Percentiles rank a stretch among this genome's conserved stretches.
Evolutionary conservation across 1,140 invertebrate species (phyloP).

Genomic region (Drosophila punjabiensis): DNA sequence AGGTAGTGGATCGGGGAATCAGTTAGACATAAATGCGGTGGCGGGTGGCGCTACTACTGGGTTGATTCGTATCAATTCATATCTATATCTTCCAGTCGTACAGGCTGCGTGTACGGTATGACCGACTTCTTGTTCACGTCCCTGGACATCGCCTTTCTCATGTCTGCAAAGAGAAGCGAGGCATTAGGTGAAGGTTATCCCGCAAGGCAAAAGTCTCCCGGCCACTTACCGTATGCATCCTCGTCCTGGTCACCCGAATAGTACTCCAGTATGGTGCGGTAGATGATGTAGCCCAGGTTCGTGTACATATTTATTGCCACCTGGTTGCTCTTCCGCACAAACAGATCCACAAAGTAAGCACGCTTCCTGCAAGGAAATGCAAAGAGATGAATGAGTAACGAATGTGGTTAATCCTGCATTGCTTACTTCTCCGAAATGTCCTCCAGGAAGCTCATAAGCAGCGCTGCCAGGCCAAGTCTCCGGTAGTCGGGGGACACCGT

Average conservation of each 20-base stretch:
- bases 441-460: constrained; percentile 98
- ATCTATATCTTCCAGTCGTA: constrained; percentile 98
- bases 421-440: constrained; percentile 97
- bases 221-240: constrained; percentile 96
- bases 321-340: constrained; percentile 98
- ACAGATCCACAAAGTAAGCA: constrained; percentile 99
- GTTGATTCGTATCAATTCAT: constrained; percentile 79
- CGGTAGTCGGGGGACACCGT: constrained; percentile 98
- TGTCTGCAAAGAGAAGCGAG: constrained; percentile 90
- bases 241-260: constrained; percentile 99
- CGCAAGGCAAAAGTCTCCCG: too few relatives aligned
- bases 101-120: constrained; percentile 96
- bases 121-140: constrained; percentile 97
- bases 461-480: constrained; percentile 95
- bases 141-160: constrained; percentile 98
- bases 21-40: constrained; percentile 76
- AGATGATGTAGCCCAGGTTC: constrained; percentile 98
- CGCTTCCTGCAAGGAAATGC: constrained; percentile 90
- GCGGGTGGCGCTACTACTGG: constrained; percentile 64
- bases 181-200: neutral
- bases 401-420: neutral
- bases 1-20: constrained; percentile 11
- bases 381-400: neutral
- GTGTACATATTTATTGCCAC: constrained; percentile 99
- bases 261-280: constrained; percentile 98